Evolutionary conservation across 1,140 invertebrate genomes (phyloP).

Genomic region (Zaprionus taronus): DNA sequence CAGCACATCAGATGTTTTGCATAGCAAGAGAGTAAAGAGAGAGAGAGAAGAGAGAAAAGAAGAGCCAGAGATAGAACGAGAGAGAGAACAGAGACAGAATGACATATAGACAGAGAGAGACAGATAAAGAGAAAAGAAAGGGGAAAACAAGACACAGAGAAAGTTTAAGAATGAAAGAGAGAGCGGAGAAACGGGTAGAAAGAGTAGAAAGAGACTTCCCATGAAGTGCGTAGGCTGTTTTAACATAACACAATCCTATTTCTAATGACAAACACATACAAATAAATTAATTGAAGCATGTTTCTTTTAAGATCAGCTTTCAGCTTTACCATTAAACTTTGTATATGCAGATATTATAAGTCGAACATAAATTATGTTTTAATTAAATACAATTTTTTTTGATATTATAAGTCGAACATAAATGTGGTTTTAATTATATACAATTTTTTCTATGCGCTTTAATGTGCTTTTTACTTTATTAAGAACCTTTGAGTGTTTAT

Average conservation of each 20-base stretch:
- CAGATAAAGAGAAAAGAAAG: not conserved
- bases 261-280: not conserved
- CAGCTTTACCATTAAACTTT: too few species aligned
- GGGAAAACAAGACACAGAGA: not conserved
- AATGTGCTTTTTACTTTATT: too few species aligned
- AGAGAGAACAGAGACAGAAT: not conserved
- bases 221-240: not conserved
- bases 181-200: not conserved
- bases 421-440: too few species aligned
- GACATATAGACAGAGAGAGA: not conserved
- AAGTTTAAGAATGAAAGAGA: not conserved
- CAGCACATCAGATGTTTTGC: slow-evolving; percentile 64
- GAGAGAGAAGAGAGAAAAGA: not conserved
- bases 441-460: too few species aligned
- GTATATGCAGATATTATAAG: too few species aligned
- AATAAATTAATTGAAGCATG: not conserved
- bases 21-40: not conserved
- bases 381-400: too few species aligned
- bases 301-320: not conserved
- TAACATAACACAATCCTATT: not conserved
- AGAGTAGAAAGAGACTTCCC: slow-evolving; percentile 4
- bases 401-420: too few species aligned
- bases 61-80: not conserved
- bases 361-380: too few species aligned
- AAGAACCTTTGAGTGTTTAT: too few species aligned